Evolutionary conservation across 1,140 invertebrate species (phyloP), one percentile per base, ranked within the genome.

Genomic region (Oreohelix idahoensis): DNA sequence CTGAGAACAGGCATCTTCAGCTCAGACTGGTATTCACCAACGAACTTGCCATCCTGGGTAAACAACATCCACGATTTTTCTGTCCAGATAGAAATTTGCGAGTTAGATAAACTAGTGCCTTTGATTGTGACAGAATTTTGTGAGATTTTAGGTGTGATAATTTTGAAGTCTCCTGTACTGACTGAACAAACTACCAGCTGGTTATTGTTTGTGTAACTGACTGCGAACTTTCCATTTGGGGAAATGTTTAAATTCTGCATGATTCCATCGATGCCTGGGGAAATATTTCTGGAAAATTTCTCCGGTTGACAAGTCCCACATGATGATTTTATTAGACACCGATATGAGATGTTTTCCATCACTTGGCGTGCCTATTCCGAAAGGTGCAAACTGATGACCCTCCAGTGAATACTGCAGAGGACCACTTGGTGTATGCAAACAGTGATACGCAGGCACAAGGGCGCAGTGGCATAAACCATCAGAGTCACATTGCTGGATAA

Each of bases 371-470:
- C 95, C 96, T 87, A 99, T 97, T 26, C 96, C 97, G 92, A 99
- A 99, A 0, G 99, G 97, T 0, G 98, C 98, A 92, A 99, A 99
- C 89, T 98, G 51, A 93, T 99, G 98, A 1, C 97, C 98, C 94
- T 99, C 98, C 58, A 99, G 91, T 0, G 98, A 99, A 90, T 98
- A 99, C 95, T 99, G 98, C 0, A 99, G 93, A 0, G 98, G 98
- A 51, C 98, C 98, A 76, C 98, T 98, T 35, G 98, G 98, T 0
- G 98, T 99, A 89, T 99, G 98, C 77, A 99, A 93, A 89, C 97
- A 99, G 92, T 99, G 98, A 93, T 98, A 98, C 0, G 97, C 94
- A 0, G 98, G 98, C 75, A 99, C 94, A 15, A 99, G 93, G n/a
- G 97, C 96, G 90, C 97, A 98, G 89, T 98, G 95, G 75, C 96